Evolutionary conservation across 2,888 invertebrate genomes (phyloP), one percentile per base, ranked within the genome.

Genomic region (Amiota mariae): DNA sequence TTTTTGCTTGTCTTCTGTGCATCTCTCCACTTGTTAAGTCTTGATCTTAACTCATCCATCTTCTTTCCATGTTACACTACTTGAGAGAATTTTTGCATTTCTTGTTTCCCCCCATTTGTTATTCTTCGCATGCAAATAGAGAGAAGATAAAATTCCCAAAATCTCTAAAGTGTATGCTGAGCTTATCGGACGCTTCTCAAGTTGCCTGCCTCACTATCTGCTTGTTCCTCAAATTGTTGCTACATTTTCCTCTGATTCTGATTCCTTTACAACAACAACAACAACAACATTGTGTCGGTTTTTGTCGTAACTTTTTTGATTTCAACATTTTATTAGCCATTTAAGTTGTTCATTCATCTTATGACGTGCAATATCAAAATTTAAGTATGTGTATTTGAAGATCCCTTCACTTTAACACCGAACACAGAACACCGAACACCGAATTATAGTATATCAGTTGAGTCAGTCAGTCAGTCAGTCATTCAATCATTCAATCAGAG

Each of bases 161-260:
- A 87, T 85, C 88, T 85, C 86, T 74, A 73, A 81, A 87, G 88
- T 81, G 87, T 81, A 75, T 67, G 75, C 72, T 75, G 73, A 75
- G 74, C 75, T 80, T 79, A 76, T 79, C 79, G 48, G 71, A 67
- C 70, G 46, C 61, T n/a, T 20, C 36, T 36, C 36, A 36, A 36
- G 36, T 36, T 36, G 36, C 36, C 2, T 6, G 36, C 36, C 36
- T 6, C 36, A 0, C 6, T 36, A 12, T 36, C 57, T 10, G 72
- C 20, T 12, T 61, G 12, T 61, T 49, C 61, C 47, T 36, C 59
- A 59, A 13, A 47, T 64, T 46, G 64, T 64, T 47, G 64, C 24
- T 24, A 24, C 3, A 24, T 3, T 24, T 24, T 24, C 24, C 24
- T 24, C 36, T 36, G 36, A 36, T 36, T 36, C 36, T 36, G 36